Conservation (phyloP, 2,888 invertebrate genomes). For the Pristionchus maxplancki region DNA sequence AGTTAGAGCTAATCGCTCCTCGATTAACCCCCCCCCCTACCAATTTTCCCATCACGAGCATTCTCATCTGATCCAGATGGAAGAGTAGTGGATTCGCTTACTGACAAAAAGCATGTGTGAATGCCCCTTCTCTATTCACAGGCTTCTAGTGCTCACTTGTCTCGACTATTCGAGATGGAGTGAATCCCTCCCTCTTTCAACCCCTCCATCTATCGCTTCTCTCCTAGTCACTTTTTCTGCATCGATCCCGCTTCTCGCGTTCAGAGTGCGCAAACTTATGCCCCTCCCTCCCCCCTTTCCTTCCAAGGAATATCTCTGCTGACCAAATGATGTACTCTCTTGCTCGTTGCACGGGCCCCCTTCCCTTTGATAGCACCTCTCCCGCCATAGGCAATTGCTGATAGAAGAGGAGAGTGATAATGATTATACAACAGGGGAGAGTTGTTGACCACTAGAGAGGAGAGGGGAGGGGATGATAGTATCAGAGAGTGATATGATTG, state of each 20-base stretch:
- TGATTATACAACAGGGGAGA: constrained; percentile 6
- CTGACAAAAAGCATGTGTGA: constrained; percentile 12
- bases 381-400: too few relatives aligned
- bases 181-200: not conserved
- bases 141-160: not conserved
- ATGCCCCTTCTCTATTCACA: not conserved
- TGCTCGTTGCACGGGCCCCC: not conserved
- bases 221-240: not conserved
- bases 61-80: not conserved
- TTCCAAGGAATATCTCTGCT: not conserved
- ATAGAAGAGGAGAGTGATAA: constrained; percentile 6
- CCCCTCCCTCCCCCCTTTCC: not conserved
- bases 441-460: constrained; percentile 33
- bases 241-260: constrained; percentile 9
- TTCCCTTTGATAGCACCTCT: not conserved
- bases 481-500: not conserved
- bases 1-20: not conserved
- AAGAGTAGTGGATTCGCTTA: not conserved
- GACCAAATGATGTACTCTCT: not conserved
- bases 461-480: not conserved
- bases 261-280: not conserved
- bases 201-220: not conserved
- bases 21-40: not conserved
- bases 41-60: not conserved
- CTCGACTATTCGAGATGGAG: not conserved